Conservation (phyloP, 1,140 invertebrate genomes). For the Muscidifurax raptorellus region DNA sequence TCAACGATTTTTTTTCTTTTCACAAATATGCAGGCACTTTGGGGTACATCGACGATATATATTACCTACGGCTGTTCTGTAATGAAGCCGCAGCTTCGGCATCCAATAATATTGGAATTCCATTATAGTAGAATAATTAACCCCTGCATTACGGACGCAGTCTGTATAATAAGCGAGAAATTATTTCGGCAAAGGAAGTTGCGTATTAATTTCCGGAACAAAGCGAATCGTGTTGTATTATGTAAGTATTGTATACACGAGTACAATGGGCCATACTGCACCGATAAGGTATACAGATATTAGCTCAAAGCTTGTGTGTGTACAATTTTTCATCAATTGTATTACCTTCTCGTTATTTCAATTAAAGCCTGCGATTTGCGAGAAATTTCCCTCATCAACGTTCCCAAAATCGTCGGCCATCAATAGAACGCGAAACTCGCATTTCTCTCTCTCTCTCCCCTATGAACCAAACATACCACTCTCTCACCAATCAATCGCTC, state of each 20-base stretch:
- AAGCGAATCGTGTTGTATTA: background rate
- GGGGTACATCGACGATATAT: too few relatives aligned
- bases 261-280: background rate
- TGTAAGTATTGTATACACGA: too few relatives aligned
- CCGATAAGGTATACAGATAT: too few relatives aligned
- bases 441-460: background rate
- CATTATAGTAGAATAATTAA: background rate
- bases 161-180: too few relatives aligned
- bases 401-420: background rate
- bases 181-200: too few relatives aligned
- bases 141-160: too few relatives aligned
- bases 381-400: background rate
- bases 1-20: too few relatives aligned
- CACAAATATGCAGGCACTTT: too few relatives aligned
- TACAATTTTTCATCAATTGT: too few relatives aligned
- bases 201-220: background rate
- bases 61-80: background rate
- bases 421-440: constrained; percentile 4
- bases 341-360: too few relatives aligned
- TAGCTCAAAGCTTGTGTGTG: too few relatives aligned
- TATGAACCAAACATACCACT: background rate
- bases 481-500: background rate
- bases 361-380: too few relatives aligned
- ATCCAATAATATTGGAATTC: background rate
- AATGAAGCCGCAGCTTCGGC: background rate